phyloP scores from a whole-genome alignment of 2,113 vertebrate species.

The Podarcis cretensis region DNA sequence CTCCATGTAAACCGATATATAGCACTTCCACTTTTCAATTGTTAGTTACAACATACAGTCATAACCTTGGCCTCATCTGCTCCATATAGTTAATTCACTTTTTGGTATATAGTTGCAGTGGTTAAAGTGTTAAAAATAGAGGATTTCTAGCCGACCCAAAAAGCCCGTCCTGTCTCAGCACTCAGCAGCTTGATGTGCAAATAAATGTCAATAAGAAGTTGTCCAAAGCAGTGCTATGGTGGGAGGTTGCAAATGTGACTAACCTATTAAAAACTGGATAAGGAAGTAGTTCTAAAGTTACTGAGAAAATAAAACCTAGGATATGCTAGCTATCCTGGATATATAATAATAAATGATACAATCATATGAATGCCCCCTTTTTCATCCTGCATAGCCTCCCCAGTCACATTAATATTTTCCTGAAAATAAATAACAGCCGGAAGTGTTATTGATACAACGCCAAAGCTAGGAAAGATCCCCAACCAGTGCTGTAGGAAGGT shows the following conservation, averaged over 20 bases:
- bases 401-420: background rate
- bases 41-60: background rate
- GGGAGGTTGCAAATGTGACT: background rate
- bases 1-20: too few species aligned
- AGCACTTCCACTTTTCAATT: background rate
- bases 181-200: background rate
- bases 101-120: background rate
- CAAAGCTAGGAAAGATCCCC: background rate
- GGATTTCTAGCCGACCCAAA: background rate
- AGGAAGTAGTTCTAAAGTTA: background rate
- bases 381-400: background rate
- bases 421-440: background rate
- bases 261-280: background rate
- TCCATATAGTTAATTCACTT: background rate
- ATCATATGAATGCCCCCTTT: background rate
- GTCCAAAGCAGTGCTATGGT: background rate
- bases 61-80: background rate
- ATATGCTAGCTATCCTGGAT: background rate
- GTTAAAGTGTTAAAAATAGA: background rate
- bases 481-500: background rate
- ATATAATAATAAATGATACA: background rate
- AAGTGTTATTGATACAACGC: background rate
- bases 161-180: too few species aligned
- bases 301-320: background rate
- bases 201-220: background rate